Evolutionary conservation across 1,140 invertebrate genomes (phyloP), one percentile per base, ranked within the genome.

Genomic region (Macrocentrus cingulum): DNA sequence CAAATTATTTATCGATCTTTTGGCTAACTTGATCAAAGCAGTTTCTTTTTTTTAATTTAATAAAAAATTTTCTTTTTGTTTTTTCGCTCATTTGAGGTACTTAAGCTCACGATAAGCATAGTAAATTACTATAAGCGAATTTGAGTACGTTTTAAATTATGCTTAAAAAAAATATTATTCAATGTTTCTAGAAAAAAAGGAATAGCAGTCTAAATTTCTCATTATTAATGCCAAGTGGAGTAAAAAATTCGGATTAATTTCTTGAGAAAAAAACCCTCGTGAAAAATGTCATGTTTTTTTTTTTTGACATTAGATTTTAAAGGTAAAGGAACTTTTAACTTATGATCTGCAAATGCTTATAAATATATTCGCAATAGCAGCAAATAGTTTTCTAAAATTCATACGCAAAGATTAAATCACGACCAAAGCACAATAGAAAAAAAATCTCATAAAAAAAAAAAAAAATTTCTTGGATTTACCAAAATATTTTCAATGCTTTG

Each of bases 141-240:
- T 29, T 29, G 4, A 29, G 25, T 29, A 29, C 25, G 25, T 29
- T 29, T 29, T 29, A 29, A 4, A 29, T 29, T 29, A 4, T 39
- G 36, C 36, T 39, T 39, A 13, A 39, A 11, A 4, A 39, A n/a
- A 34, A 34, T 7, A 34, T 34, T 34, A 34, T 7, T 7, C 7
- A 11, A 39, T 4, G 13, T n/a, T 39, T 15, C 13, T n/a, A 3
- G 3, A 15, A 13, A 48, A 36, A 49, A 18, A 59, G 37, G 54
- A 6, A 37, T 42, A 44, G 11, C 16, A 53, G 53, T 51, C 51
- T 39, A 39, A 7, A 42, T 48, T 44, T 49, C n/a, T 49, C 46
- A 11, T 49, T 13, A 49, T n/a, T 29, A n/a, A 3, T 7, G 8
- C 13, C 1, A 32, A 18, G 18, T 2, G 2, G 46, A 15, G 11